Evolutionary conservation across 2,888 invertebrate genomes (phyloP).

Genomic region (Drepana falcataria): DNA sequence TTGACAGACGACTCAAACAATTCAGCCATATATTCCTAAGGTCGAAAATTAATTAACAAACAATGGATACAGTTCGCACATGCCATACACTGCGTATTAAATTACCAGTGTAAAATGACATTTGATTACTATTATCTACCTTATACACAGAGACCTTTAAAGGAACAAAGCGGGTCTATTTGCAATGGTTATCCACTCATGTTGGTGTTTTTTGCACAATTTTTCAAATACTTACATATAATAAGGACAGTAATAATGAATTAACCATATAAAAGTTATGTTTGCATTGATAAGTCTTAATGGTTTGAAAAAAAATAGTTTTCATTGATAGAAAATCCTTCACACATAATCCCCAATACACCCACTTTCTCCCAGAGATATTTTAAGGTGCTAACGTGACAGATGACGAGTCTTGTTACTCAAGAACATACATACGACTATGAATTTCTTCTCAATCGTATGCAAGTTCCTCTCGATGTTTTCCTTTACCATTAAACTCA

Average conservation of each 20-base stretch:
- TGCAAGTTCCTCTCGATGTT: too few species aligned
- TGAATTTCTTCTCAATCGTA: too few species aligned
- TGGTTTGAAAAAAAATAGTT: neutral
- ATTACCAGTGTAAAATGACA: conserved; percentile 20
- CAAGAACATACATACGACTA: too few species aligned
- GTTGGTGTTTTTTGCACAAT: conserved; percentile 1
- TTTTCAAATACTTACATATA: conserved; percentile 4
- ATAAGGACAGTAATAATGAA: conserved; percentile 3
- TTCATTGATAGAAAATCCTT: neutral
- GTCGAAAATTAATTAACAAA: neutral
- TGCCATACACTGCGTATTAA: conserved; percentile 12
- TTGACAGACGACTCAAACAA: too few species aligned
- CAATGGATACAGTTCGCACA: conserved; percentile 13
- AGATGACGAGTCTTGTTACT: too few species aligned
- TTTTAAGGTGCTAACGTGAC: too few species aligned
- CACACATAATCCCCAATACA: too few species aligned
- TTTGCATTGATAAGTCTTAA: neutral
- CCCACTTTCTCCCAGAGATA: too few species aligned
- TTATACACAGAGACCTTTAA: conserved; percentile 1
- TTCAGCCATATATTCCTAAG: too few species aligned
- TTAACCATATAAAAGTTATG: conserved; percentile 11
- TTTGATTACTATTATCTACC: conserved; percentile 11
- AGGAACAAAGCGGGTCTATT: conserved; percentile 2
- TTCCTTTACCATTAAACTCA: too few species aligned
- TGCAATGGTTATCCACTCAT: conserved; percentile 8